Evolutionary conservation across 1,140 invertebrate species (phyloP), one percentile per base, ranked within the genome.

Genomic region (Caerostris darwini): DNA sequence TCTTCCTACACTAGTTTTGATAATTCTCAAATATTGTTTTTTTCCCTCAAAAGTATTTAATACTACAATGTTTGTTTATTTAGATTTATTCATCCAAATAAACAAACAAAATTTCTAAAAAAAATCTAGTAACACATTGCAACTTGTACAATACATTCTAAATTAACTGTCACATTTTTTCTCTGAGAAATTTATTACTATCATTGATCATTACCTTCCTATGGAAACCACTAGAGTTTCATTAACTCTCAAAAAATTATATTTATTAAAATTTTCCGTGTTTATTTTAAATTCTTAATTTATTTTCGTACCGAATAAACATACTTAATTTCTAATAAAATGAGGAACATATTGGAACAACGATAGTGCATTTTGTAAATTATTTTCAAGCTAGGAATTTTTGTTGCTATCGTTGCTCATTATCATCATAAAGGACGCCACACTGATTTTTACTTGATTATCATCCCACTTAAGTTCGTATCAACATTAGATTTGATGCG

Each of bases 401-500:
- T 71, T 90, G 88, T 90, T 90, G 88, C 88, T 88, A 88, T 71
- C 88, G 14, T 57, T 3, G 50, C 59, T 53, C 64, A 61, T 88
- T 88, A 88, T 88, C 86, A 50, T 67, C 10, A n/a, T 64, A 90
- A 90, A 90, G 88, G 88, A 90, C 67, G 88, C 88, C 88, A 77
- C 50, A 57, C 12, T 59, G 88, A 90, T 90, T 69, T 17, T 57
- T 34, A 12, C 54, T 77, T 61, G 64, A 77, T 90, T 71, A 90
- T 77, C 88, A 34, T 50, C 14, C 50, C 64, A 77, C 67, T 90
- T 90, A 71, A 90, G 54, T 90, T 50, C 88, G 50, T 90, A 90
- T 90, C 88, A 90, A 90, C 64, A 77, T 64, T 77, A 90, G 88
- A 88, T 88, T 90, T 71, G 88, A 90, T 90, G 87, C 88, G 88